Base-by-base conservation (phyloP, 2,797 vertebrate genomes). In the Cuculus canorus region DNA sequence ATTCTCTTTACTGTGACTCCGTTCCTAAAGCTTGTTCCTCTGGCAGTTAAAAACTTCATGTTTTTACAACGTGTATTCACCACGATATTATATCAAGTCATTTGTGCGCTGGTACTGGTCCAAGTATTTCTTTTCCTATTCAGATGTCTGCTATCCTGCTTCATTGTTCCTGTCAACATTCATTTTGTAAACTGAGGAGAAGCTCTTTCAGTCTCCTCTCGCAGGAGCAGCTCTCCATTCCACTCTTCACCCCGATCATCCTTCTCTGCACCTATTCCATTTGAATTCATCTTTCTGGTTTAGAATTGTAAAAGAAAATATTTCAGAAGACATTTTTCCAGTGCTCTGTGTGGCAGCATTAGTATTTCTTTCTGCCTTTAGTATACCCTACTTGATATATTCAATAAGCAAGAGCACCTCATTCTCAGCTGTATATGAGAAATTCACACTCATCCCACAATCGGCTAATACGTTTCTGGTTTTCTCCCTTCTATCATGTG, bases 61-160 rank as follows among this genome's bases (percentile, higher is more conserved):
- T 28, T 89, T 92, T 85, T 41, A 60, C 35, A 61, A 52, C 13
- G 21, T 71, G 25, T 43, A 77, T 81, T 86, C 56, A 54, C 50
- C 30, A 27, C 3, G 27, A 13, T 45, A 72, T 61, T 47, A 69
- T 53, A 72, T 33, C 24, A 76, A 81, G 59, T 33, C 52, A 59
- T 30, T 56, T 47, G 37, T 69, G 52, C 57, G 35, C 54, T 47
- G 75, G 43, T 52, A 54, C 7, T 23, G 10, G 27, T 45, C 18
- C 48, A 78, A 75, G 45, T 43, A 65, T 76, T 86, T 89, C 11
- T 86, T 64, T 94, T 84, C 70, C 75, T 89, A 92, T 83, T 52
- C 61, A 77, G 45, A 47, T 64, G 56, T 56, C 61, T 73, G 3
- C 64, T 54, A 32, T 54, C 33, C 25, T 59, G 54, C n/a, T 95